A percentile compares a stretch with the other conserved stretches of the same genome.
Evolutionary conservation across 1,140 invertebrate species (phyloP).

Genomic region (Lepidurus arcticus): DNA sequence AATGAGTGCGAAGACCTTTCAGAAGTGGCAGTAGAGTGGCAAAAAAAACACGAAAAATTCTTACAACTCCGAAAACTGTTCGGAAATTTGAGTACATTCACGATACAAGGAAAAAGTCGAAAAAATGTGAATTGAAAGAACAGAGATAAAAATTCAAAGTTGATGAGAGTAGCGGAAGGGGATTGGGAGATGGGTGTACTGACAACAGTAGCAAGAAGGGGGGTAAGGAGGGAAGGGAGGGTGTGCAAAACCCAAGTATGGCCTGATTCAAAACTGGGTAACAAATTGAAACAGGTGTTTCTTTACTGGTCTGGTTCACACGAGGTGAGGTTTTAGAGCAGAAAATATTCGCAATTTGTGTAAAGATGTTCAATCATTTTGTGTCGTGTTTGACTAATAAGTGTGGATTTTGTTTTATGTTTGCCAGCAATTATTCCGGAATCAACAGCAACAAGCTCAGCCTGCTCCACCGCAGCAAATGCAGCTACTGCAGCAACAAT

Average conservation of each 20-base stretch:
- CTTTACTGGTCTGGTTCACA: neutral
- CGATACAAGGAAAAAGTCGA: no score
- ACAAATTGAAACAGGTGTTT: slow-evolving; percentile 34
- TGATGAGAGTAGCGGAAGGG: neutral
- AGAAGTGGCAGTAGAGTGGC: no score
- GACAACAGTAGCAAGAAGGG: neutral
- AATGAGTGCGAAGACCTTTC: slow-evolving; percentile 19
- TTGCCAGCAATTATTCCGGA: slow-evolving; percentile 68
- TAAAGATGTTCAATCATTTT: no score
- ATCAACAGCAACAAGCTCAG: slow-evolving; percentile 64
- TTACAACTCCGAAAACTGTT: no score
- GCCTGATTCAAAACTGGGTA: slow-evolving; percentile 20
- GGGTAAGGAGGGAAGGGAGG: slow-evolving; percentile 27
- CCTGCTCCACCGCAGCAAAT: slow-evolving; percentile 45
- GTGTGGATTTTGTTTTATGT: slow-evolving; percentile 30
- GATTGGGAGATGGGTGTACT: slow-evolving; percentile 28
- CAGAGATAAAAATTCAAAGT: neutral
- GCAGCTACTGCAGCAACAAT: slow-evolving; percentile 47
- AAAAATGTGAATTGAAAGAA: no score
- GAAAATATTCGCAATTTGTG: neutral
- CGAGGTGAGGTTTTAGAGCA: slow-evolving; percentile 33
- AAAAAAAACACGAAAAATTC: no score
- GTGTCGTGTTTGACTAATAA: neutral
- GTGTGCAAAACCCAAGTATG: neutral
- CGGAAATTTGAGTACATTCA: no score